Evolutionary conservation across 2,888 invertebrate species (phyloP).

Genomic region (Sminthurinus aureus): DNA sequence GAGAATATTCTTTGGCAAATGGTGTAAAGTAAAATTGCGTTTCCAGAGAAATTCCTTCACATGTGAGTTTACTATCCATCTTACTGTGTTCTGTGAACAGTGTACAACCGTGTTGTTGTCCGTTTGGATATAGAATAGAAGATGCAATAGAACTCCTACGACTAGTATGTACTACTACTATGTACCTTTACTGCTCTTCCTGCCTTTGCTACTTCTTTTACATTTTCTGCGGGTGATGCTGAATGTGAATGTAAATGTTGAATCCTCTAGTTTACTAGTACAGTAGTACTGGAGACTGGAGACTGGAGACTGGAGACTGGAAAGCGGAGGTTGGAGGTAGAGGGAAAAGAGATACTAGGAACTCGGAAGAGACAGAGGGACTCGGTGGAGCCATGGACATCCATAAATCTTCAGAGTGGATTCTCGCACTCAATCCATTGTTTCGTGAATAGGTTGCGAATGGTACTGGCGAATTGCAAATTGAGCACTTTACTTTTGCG

Average conservation of each 20-base stretch:
- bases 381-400: not conserved
- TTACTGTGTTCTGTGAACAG: not conserved
- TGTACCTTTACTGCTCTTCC: not conserved
- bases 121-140: no score
- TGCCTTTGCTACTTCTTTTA: not conserved
- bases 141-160: no score
- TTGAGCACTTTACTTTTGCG: not conserved
- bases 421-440: conserved; percentile 20
- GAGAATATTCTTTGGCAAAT: not conserved
- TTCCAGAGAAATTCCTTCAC: not conserved
- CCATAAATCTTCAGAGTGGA: conserved; percentile 1
- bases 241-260: no score
- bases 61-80: conserved; percentile 1
- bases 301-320: not conserved
- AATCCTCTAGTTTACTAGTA: not conserved
- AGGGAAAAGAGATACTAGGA: not conserved
- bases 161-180: no score
- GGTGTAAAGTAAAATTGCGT: not conserved
- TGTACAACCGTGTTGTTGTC: no score
- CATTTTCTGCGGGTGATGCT: no score
- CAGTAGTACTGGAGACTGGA: not conserved
- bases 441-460: conserved; percentile 18
- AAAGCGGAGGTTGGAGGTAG: not conserved
- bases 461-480: conserved; percentile 4
- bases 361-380: not conserved